Conservation (phyloP, 2,113 vertebrate species). For the Bothrops jararaca region DNA sequence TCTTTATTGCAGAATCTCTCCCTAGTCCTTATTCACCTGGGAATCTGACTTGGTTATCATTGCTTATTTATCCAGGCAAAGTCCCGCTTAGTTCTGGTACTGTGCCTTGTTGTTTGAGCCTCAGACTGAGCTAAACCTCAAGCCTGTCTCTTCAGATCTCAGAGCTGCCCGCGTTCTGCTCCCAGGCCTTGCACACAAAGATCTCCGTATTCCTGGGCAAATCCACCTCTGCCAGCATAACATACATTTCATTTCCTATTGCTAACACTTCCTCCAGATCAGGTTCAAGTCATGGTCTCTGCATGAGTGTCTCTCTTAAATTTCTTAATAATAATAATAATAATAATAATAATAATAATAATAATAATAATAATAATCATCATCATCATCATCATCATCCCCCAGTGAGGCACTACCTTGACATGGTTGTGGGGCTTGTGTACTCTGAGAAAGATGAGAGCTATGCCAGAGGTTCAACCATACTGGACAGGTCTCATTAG, state of each 20-base stretch:
- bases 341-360: too few relatives aligned
- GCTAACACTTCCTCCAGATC: background rate
- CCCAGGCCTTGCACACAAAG: background rate
- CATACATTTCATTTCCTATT: background rate
- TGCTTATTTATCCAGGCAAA: background rate
- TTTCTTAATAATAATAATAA: background rate
- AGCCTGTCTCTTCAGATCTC: background rate
- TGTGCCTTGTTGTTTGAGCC: background rate
- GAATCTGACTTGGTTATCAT: too few relatives aligned
- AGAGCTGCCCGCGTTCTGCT: background rate
- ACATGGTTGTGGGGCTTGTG: too few relatives aligned
- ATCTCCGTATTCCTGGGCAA: too few relatives aligned
- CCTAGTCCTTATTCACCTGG: too few relatives aligned
- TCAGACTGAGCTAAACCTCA: background rate
- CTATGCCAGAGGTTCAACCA: too few relatives aligned
- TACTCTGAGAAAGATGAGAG: too few relatives aligned
- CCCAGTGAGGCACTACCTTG: too few relatives aligned
- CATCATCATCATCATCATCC: too few relatives aligned
- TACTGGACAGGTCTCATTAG: too few relatives aligned
- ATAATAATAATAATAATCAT: too few relatives aligned
- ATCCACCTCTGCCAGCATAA: background rate
- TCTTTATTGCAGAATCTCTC: too few relatives aligned
- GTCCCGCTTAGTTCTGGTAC: background rate
- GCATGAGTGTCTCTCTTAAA: background rate
- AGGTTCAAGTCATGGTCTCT: background rate